Percentiles rank a stretch among this genome's conserved stretches.
phyloP scores from a whole-genome alignment of 2,888 invertebrate species.

The Lithophane leautieri region DNA sequence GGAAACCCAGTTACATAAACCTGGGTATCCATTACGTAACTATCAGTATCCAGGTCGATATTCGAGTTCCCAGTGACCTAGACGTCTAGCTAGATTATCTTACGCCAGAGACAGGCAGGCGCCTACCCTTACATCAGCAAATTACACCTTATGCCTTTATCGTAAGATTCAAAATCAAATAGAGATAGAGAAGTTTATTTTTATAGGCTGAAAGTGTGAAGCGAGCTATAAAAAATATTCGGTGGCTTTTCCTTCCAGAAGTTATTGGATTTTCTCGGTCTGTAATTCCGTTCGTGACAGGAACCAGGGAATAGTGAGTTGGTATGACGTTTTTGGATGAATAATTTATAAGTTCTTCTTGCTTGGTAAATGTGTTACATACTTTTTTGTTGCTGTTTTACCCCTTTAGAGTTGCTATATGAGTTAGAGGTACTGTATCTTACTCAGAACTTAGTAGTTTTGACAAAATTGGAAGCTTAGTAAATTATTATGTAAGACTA shows the following conservation, averaged over 20 bases:
- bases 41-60: constrained; percentile 71
- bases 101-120: constrained; percentile 69
- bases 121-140: constrained; percentile 41
- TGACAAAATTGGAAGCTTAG: too few species aligned
- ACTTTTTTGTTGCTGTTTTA: neutral
- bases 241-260: constrained; percentile 9
- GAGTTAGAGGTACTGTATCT: neutral
- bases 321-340: neutral
- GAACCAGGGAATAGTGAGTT: neutral
- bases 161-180: constrained; percentile 11
- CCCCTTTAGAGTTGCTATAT: neutral
- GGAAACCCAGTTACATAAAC: constrained; percentile 54
- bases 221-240: constrained; percentile 22
- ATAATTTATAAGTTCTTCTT: neutral
- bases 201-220: constrained; percentile 42
- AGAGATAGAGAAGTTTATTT: constrained; percentile 23
- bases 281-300: constrained; percentile 14
- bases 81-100: constrained; percentile 71
- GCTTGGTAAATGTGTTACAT: neutral
- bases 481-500: too few species aligned
- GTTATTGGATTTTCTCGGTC: constrained; percentile 28
- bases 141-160: neutral
- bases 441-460: too few species aligned
- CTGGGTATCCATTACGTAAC: constrained; percentile 59
- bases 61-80: constrained; percentile 73